Evolutionary conservation across 30 jellyfish, hydroid and myxozoan species (phyloP).

Genomic region (Rhopilema esculentum): DNA sequence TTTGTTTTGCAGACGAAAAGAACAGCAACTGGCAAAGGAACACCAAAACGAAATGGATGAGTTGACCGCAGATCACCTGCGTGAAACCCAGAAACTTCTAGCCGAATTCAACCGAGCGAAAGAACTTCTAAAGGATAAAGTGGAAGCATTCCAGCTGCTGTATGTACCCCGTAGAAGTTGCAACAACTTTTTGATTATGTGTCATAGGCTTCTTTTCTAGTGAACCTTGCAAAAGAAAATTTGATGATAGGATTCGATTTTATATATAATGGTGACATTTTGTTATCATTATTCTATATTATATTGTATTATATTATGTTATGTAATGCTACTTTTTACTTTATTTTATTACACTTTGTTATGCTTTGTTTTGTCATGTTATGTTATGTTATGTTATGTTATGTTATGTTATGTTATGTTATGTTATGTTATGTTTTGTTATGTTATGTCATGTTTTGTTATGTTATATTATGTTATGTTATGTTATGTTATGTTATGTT

Average conservation of each 20-base stretch:
- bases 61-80: constrained; percentile 77
- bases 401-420: neutral
- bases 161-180: too few relatives aligned
- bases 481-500: neutral
- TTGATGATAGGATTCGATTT: neutral
- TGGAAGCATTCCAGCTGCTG: constrained; percentile 73
- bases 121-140: constrained; percentile 67
- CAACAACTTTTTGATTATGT: too few relatives aligned
- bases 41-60: constrained; percentile 74
- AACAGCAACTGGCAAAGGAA: constrained; percentile 76
- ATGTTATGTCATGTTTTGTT: neutral
- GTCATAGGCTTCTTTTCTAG: too few relatives aligned
- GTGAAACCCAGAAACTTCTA: constrained; percentile 66
- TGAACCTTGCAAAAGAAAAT: neutral
- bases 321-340: neutral
- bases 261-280: neutral
- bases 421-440: neutral
- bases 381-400: neutral
- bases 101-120: constrained; percentile 67
- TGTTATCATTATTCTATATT: neutral
- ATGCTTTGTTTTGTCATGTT: neutral
- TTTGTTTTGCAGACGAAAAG: constrained; percentile 58
- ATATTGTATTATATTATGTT: neutral
- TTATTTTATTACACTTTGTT: neutral
- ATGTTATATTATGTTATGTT: neutral